Conservation (phyloP, 2,888 invertebrate species). For the Rhagium mordax region DNA sequence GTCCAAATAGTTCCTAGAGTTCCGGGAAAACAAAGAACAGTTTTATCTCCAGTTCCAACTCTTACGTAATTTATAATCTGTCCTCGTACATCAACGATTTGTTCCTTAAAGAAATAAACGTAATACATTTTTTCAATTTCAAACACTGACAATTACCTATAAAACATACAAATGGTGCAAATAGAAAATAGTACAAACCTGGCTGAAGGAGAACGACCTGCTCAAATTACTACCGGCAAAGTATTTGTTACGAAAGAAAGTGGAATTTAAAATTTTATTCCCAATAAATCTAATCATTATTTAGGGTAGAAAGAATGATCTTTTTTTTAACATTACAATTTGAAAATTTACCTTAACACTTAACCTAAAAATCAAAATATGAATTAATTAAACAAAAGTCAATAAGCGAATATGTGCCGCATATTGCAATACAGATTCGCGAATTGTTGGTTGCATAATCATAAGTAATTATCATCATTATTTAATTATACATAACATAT, state of each 20-base stretch:
- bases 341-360: background rate
- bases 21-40: constrained; percentile 84
- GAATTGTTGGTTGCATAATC: too few species aligned
- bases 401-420: too few species aligned
- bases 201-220: background rate
- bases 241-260: background rate
- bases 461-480: too few species aligned
- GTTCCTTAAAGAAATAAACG: constrained; percentile 72
- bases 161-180: background rate
- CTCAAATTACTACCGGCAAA: background rate
- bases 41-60: constrained; percentile 75
- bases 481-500: too few species aligned
- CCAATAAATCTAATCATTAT: background rate
- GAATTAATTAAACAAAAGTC: too few species aligned
- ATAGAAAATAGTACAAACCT: background rate
- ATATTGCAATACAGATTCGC: too few species aligned
- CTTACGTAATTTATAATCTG: constrained; percentile 76
- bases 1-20: constrained; percentile 87
- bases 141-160: background rate
- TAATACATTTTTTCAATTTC: background rate
- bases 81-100: constrained; percentile 76
- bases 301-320: background rate
- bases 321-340: background rate
- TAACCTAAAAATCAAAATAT: background rate
- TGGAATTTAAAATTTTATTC: background rate